A percentile compares a stretch with the other conserved stretches of the same genome.
Conservation (phyloP, 2,888 invertebrate genomes). For the Metopia argyrocephala region DNA sequence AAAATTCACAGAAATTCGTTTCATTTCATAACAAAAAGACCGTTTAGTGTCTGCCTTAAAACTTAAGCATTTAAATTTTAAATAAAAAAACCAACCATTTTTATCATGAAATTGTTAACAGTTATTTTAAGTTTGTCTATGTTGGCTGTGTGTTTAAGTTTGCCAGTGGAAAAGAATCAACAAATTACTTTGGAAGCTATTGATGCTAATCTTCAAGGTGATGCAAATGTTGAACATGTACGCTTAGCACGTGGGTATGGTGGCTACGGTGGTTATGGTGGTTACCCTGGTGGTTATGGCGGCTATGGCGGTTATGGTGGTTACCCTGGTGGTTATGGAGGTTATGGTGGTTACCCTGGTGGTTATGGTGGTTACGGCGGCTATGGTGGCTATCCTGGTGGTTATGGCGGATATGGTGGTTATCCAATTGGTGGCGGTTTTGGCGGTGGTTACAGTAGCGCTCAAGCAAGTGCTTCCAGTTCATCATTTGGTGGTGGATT, state of each 20-base stretch:
- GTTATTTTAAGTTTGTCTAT: constrained; percentile 4
- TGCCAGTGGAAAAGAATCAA: constrained; percentile 53
- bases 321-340: not conserved
- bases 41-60: not conserved
- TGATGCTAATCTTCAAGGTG: constrained; percentile 54
- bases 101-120: constrained; percentile 66
- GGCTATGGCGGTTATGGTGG: constrained; percentile 17
- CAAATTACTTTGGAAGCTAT: constrained; percentile 57
- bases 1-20: constrained; percentile 27
- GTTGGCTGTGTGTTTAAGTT: constrained; percentile 58
- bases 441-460: constrained; percentile 15
- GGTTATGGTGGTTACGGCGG: constrained; percentile 10
- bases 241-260: constrained; percentile 66
- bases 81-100: too few relatives aligned
- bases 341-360: constrained; percentile 6
- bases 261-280: constrained; percentile 44
- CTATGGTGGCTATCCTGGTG: constrained; percentile 20
- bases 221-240: constrained; percentile 40
- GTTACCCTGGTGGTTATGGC: constrained; percentile 6
- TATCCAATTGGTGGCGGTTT: constrained; percentile 14
- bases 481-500: constrained; percentile 49
- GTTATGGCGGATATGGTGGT: not conserved
- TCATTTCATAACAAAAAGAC: constrained; percentile 25
- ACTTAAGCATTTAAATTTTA: too few relatives aligned
- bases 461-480: constrained; percentile 47